Evolutionary conservation across 2,888 invertebrate species (phyloP).

Genomic region (Morinoia aosen): DNA sequence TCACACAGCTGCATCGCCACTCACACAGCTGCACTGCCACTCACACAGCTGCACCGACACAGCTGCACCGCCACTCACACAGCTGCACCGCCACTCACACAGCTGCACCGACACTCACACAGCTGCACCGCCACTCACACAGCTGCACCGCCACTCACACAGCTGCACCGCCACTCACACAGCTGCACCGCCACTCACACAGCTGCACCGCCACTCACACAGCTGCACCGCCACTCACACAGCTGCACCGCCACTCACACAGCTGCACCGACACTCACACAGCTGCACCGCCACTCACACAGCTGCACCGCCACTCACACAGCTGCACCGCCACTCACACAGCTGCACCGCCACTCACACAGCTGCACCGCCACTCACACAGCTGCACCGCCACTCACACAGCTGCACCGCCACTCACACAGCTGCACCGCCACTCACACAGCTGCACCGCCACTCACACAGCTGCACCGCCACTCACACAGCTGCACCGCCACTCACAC

Average conservation of each 20-base stretch:
- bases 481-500: neutral
- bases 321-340: too few species aligned
- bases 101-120: neutral
- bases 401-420: neutral
- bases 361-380: too few species aligned
- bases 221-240: too few species aligned
- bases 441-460: neutral
- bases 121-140: neutral
- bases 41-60: too few species aligned
- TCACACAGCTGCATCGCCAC: neutral
- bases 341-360: too few species aligned
- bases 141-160: conserved; percentile 14
- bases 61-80: conserved; percentile 23
- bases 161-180: neutral
- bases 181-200: too few species aligned
- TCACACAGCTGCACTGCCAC: neutral
- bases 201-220: too few species aligned
- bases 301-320: too few species aligned
- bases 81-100: neutral
- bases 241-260: too few species aligned
- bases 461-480: conserved; percentile 15
- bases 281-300: too few species aligned
- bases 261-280: too few species aligned
- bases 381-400: too few species aligned
- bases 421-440: neutral